These are phyloP conservation scores for Phaetusa simplex DNA, from an alignment of 2,113 vertebrate species.

Conservation along the genomic window DNA sequence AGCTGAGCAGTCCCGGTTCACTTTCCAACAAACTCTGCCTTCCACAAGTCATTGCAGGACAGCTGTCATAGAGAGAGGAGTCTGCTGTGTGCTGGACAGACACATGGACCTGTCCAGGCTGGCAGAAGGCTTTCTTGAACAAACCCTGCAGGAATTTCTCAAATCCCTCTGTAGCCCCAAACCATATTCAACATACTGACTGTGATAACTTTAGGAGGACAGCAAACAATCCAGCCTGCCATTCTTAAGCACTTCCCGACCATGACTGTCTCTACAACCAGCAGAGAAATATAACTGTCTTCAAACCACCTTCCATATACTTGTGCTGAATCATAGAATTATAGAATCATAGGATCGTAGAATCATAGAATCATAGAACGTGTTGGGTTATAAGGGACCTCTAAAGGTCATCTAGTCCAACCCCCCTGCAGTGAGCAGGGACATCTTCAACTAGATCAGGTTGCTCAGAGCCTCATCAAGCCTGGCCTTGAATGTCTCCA, in stretches of 20 bases:
- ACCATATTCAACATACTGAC: not conserved
- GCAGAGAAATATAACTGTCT: not conserved
- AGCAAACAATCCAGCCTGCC: not conserved
- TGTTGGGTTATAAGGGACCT: too few species aligned
- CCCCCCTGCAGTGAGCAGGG: too few species aligned
- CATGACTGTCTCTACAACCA: not conserved
- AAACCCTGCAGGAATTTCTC: not conserved
- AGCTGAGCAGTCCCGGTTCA: conserved; percentile 46
- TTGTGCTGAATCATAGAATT: not conserved
- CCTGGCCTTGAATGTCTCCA: too few species aligned
- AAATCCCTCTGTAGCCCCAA: not conserved
- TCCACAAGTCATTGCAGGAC: not conserved
- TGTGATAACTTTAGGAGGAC: not conserved
- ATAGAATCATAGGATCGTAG: too few species aligned
- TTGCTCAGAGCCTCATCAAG: too few species aligned
- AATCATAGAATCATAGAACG: too few species aligned
- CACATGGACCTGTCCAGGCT: not conserved
- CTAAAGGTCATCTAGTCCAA: too few species aligned
- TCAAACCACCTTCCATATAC: not conserved
- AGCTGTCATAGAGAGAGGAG: not conserved
- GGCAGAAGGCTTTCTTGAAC: not conserved
- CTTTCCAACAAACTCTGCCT: conserved; percentile 26
- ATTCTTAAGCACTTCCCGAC: not conserved
- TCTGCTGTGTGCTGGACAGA: not conserved
- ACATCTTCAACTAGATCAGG: too few species aligned